Percentiles rank a stretch among this genome's conserved stretches.
phyloP scores from a whole-genome alignment of 2,888 invertebrate genomes.

The Rhaphigaster nebulosa region DNA sequence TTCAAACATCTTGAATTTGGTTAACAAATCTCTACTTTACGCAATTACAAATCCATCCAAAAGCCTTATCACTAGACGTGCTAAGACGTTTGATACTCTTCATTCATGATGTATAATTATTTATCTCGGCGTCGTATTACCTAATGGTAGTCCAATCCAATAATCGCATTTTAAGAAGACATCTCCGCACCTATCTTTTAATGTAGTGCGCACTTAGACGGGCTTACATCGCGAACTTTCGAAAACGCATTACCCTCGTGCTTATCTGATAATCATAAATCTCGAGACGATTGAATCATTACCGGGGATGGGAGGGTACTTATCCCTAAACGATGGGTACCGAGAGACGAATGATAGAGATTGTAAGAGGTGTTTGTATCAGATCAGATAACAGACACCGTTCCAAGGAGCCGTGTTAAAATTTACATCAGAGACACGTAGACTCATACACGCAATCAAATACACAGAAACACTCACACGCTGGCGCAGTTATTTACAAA shows the following conservation, averaged over 20 bases:
- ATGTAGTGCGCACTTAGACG: slow-evolving; percentile 16
- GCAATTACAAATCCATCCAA: too few species aligned
- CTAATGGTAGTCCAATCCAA: not conserved
- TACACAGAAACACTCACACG: not conserved
- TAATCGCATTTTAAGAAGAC: not conserved
- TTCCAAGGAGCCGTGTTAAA: slow-evolving; percentile 30
- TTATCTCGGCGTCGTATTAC: not conserved
- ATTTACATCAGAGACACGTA: slow-evolving; percentile 43
- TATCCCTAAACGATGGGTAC: slow-evolving; percentile 9
- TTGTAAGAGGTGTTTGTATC: slow-evolving; percentile 32
- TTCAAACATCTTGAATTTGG: too few species aligned
- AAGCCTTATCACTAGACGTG: too few species aligned
- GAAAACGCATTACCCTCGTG: not conserved
- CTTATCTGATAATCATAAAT: slow-evolving; percentile 41
- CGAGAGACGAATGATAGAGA: slow-evolving; percentile 21
- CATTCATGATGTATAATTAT: not conserved
- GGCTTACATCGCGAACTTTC: slow-evolving; percentile 1
- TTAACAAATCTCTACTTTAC: too few species aligned
- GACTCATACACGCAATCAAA: not conserved
- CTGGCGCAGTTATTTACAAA: not conserved
- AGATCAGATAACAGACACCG: slow-evolving; percentile 31
- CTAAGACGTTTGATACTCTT: too few species aligned
- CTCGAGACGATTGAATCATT: slow-evolving; percentile 7
- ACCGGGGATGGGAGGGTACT: not conserved
- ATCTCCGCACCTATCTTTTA: not conserved